These are phyloP conservation scores for Callospermophilus lateralis DNA, from an alignment of 2,113 vertebrate species.

Conservation along the genomic window DNA sequence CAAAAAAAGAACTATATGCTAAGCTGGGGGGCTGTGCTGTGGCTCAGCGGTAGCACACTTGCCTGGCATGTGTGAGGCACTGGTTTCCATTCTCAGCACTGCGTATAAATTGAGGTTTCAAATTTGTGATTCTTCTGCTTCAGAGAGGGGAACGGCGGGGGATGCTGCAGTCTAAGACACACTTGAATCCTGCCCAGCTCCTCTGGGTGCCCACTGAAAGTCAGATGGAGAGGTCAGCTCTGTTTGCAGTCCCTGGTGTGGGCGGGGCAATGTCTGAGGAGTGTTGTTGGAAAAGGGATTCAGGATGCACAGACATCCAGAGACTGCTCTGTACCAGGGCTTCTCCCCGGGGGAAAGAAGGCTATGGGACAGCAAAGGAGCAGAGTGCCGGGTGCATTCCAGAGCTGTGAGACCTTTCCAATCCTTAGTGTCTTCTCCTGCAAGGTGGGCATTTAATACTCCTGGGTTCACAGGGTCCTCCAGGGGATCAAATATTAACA, in stretches of 20 bases:
- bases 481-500: not conserved
- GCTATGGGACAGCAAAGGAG: not conserved
- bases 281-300: not conserved
- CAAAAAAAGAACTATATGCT: no score
- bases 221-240: not conserved
- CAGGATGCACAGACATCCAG: not conserved
- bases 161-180: not conserved
- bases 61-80: no score
- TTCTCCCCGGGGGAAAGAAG: not conserved
- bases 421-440: not conserved
- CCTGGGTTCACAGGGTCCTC: not conserved
- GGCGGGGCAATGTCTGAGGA: not conserved
- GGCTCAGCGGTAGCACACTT: no score
- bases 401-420: not conserved
- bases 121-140: not conserved
- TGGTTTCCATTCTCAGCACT: no score
- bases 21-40: no score
- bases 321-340: not conserved
- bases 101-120: not conserved
- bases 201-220: not conserved
- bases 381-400: not conserved
- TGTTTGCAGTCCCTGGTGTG: not conserved
- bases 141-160: not conserved
- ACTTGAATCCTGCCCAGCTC: not conserved
- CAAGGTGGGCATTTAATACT: not conserved